These are phyloP conservation scores for Drosophila jambulina DNA, from an alignment of 1,140 invertebrate genomes.

Conservation along the genomic window DNA sequence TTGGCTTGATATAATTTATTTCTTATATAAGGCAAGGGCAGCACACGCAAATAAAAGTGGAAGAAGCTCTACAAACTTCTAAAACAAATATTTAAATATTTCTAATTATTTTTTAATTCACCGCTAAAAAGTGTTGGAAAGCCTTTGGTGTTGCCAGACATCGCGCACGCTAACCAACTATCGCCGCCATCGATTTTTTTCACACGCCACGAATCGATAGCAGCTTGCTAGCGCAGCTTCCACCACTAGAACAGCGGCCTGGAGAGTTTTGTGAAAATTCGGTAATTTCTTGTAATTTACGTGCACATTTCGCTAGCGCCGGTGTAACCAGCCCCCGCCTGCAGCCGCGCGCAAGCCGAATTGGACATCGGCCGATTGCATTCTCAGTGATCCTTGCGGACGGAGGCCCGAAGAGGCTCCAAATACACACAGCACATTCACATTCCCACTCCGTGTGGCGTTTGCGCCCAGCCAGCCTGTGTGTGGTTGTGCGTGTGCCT, in stretches of 20 bases:
- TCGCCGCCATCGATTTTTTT: conserved; percentile 3
- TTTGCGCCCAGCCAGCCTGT: conserved; percentile 35
- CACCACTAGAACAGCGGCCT: conserved; percentile 41
- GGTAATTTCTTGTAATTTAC: conserved; percentile 40
- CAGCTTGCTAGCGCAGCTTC: conserved; percentile 11
- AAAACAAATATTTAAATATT: too few relatives aligned
- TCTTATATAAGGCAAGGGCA: too few relatives aligned
- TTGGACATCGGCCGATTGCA: background rate
- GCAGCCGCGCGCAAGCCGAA: conserved; percentile 9
- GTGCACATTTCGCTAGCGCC: conserved; percentile 6
- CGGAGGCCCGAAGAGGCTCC: background rate
- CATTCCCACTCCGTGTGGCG: conserved; percentile 52
- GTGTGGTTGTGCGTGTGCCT: conserved; percentile 11
- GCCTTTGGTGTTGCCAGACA: background rate
- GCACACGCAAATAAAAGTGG: too few relatives aligned
- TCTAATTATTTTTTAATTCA: too few relatives aligned
- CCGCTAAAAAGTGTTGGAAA: background rate
- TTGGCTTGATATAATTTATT: too few relatives aligned
- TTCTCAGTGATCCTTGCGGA: background rate
- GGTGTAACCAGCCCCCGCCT: background rate
- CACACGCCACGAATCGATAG: conserved; percentile 38
- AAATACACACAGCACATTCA: conserved; percentile 37
- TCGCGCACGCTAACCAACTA: background rate
- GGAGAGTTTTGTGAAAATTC: conserved; percentile 44
- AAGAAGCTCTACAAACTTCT: too few relatives aligned